Evolutionary conservation across 2,888 invertebrate genomes (phyloP).

Genomic region (Anoplius nigerrimus): DNA sequence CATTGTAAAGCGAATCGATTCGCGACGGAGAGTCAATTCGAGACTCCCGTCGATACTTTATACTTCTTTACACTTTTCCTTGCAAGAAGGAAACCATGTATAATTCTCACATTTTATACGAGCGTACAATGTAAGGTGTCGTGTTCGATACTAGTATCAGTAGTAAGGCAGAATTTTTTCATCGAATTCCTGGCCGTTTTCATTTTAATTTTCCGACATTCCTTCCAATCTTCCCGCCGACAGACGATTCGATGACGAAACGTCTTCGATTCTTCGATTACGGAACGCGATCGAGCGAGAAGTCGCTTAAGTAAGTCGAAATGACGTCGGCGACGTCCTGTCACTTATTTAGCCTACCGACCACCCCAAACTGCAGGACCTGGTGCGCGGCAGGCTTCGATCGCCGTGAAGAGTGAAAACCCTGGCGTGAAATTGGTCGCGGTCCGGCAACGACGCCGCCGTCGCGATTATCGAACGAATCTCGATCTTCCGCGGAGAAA

Average conservation of each 20-base stretch:
- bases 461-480: slow-evolving; percentile 5
- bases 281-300: slow-evolving; percentile 36
- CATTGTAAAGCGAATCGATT: too few species aligned
- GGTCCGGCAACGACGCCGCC: slow-evolving; percentile 42
- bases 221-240: too few species aligned
- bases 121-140: too few species aligned
- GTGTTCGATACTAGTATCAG: too few species aligned
- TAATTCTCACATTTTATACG: too few species aligned
- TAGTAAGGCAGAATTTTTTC: too few species aligned
- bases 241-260: slow-evolving; percentile 26
- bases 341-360: slow-evolving; percentile 9
- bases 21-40: too few species aligned
- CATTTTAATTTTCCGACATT: too few species aligned
- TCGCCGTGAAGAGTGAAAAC: slow-evolving; percentile 63
- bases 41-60: too few species aligned
- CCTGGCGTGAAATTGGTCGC: slow-evolving; percentile 64
- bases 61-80: too few species aligned
- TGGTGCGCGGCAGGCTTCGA: slow-evolving; percentile 4
- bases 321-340: slow-evolving; percentile 17
- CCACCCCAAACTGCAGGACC: neutral
- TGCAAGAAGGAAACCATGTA: too few species aligned
- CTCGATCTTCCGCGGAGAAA: slow-evolving; percentile 2
- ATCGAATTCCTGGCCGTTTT: too few species aligned
- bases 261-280: slow-evolving; percentile 23
- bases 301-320: slow-evolving; percentile 42